A percentile compares a stretch with the other conserved stretches of the same genome.
Evolutionary conservation across 1,140 invertebrate genomes (phyloP).

Genomic region (Neodiprion virginianus): DNA sequence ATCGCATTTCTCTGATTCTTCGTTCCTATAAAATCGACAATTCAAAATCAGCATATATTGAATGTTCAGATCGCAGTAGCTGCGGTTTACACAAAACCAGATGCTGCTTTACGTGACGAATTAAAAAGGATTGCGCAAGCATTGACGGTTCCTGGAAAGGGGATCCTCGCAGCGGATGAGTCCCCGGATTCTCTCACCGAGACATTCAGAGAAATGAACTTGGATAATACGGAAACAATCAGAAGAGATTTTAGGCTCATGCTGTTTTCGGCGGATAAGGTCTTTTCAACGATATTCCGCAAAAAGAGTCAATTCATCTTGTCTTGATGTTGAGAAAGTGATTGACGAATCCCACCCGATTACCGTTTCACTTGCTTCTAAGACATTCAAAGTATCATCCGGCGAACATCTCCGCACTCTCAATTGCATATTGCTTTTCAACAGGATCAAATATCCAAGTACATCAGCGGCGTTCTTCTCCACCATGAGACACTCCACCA

Average conservation of each 20-base stretch:
- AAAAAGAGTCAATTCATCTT: background rate
- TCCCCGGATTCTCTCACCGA: conserved; percentile 62
- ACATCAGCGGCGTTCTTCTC: conserved; percentile 66
- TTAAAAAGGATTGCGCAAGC: conserved; percentile 65
- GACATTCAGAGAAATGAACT: conserved; percentile 56
- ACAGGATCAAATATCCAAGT: conserved; percentile 34
- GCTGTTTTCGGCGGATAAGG: conserved; percentile 67
- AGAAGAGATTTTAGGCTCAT: conserved; percentile 63
- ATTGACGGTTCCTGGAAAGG: conserved; percentile 67
- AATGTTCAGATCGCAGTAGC: too few species aligned
- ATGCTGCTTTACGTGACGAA: conserved; percentile 65
- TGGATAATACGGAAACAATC: conserved; percentile 61
- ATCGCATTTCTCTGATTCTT: too few species aligned
- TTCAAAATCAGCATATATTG: too few species aligned
- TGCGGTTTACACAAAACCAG: conserved; percentile 28
- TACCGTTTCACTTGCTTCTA: too few species aligned
- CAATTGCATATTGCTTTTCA: too few species aligned
- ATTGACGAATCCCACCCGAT: too few species aligned
- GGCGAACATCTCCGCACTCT: too few species aligned
- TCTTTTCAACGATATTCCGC: background rate
- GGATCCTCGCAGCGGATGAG: conserved; percentile 59
- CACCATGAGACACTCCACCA: conserved; percentile 78
- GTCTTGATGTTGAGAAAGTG: too few species aligned
- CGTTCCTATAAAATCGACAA: too few species aligned
- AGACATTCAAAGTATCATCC: too few species aligned